Conservation (phyloP, 2,113 vertebrate genomes). For the Empidonax traillii region DNA sequence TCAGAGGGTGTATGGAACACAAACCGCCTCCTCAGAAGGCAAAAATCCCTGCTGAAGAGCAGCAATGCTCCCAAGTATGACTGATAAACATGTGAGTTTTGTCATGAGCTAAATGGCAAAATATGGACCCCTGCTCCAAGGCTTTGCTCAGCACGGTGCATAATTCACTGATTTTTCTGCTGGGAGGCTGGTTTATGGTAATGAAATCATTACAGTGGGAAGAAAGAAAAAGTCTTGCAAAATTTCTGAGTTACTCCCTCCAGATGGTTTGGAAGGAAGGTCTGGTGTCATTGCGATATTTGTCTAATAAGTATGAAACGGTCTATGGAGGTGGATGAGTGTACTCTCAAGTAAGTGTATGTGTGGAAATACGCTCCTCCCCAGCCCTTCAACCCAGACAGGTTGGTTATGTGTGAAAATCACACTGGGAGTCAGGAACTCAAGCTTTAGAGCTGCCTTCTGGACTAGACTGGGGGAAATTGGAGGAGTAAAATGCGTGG, state of each 20-base stretch:
- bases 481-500: not conserved
- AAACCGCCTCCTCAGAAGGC: not conserved
- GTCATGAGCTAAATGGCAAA: not conserved
- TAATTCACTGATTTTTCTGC: not conserved
- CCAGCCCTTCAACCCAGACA: not conserved
- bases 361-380: not conserved
- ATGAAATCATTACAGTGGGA: not conserved
- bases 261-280: not conserved
- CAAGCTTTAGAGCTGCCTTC: not conserved
- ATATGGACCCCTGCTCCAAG: not conserved
- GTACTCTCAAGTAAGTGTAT: not conserved
- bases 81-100: not conserved
- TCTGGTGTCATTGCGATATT: not conserved
- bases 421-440: not conserved
- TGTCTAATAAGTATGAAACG: not conserved
- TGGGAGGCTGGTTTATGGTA: not conserved
- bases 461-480: not conserved
- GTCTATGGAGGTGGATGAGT: not conserved
- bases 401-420: not conserved
- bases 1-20: constrained; percentile 1
- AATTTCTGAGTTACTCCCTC: not conserved
- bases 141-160: not conserved
- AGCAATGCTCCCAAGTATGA: not conserved
- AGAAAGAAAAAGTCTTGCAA: not conserved
- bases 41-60: not conserved